Evolutionary conservation across 2,113 vertebrate species (phyloP).

Genomic region (Sorex araneus): DNA sequence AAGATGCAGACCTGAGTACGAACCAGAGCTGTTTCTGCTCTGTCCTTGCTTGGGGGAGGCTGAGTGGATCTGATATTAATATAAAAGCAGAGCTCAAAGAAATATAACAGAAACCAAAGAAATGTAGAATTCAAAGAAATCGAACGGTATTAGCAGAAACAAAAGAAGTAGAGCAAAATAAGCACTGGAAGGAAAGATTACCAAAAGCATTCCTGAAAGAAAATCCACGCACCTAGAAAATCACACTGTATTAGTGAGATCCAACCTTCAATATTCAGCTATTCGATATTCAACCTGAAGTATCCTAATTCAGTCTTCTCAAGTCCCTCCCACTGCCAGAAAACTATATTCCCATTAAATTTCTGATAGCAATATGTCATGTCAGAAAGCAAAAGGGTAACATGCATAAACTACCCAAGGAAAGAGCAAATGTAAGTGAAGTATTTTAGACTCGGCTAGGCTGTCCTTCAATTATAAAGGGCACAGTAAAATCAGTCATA

Average conservation of each 20-base stretch:
- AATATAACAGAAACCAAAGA: too few relatives aligned
- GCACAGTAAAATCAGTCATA: constrained; percentile 23
- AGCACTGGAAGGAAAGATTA: not conserved
- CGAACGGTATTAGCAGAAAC: not conserved
- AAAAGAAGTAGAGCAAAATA: not conserved
- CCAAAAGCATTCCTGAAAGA: not conserved
- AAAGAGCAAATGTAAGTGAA: constrained; percentile 34
- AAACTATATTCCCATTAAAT: not conserved
- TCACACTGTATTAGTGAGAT: not conserved
- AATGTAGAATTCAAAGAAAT: too few relatives aligned
- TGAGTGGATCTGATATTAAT: too few relatives aligned
- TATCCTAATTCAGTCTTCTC: not conserved
- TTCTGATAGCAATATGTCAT: not conserved
- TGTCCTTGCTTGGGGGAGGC: not conserved
- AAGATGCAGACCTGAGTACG: too few relatives aligned
- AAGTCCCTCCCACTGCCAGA: not conserved
- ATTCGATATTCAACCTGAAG: too few relatives aligned
- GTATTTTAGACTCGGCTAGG: not conserved
- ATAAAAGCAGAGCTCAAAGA: too few relatives aligned
- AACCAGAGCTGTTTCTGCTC: not conserved
- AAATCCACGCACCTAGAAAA: not conserved
- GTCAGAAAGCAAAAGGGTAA: not conserved
- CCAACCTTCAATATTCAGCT: not conserved
- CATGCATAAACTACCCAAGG: constrained; percentile 3
- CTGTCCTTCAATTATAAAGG: constrained; percentile 41